Evolutionary conservation across 2,797 vertebrate species (phyloP).

Genomic region (Triplophysa yarkandensis): DNA sequence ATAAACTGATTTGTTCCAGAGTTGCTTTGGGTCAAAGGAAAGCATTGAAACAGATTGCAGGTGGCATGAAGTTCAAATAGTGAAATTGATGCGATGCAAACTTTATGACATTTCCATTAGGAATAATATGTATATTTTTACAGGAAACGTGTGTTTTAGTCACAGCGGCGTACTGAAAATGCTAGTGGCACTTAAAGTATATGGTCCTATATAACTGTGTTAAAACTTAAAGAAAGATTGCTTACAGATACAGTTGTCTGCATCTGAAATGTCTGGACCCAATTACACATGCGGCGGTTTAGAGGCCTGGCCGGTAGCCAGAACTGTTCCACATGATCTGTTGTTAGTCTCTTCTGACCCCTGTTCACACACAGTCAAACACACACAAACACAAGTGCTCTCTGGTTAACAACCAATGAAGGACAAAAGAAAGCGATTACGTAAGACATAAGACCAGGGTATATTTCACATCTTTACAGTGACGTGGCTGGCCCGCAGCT

Average conservation of each 20-base stretch:
- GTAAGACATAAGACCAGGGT: constrained; percentile 38
- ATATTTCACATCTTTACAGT: constrained; percentile 32
- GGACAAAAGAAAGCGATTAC: constrained; percentile 50
- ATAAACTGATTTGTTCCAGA: constrained; percentile 48
- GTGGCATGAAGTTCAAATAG: neutral
- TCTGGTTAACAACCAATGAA: constrained; percentile 14
- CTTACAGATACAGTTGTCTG: constrained; percentile 37
- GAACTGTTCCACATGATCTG: constrained; percentile 32
- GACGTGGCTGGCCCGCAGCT: constrained; percentile 47
- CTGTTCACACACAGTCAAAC: constrained; percentile 43
- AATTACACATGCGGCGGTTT: constrained; percentile 51
- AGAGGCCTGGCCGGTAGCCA: constrained; percentile 48
- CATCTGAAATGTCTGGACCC: constrained; percentile 46
- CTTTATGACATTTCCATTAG: constrained; percentile 1
- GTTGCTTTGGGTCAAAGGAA: neutral
- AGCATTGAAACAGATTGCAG: constrained; percentile 11
- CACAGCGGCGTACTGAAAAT: neutral
- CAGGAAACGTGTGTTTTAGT: neutral
- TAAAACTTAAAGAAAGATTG: constrained; percentile 23
- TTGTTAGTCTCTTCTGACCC: constrained; percentile 42
- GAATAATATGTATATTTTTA: neutral
- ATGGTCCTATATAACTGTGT: neutral
- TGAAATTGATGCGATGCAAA: constrained; percentile 4
- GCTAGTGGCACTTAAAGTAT: neutral
- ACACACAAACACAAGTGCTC: constrained; percentile 43